phyloP scores from a whole-genome alignment of 1,140 invertebrate genomes.

The Pogonognathellus flavescens region DNA sequence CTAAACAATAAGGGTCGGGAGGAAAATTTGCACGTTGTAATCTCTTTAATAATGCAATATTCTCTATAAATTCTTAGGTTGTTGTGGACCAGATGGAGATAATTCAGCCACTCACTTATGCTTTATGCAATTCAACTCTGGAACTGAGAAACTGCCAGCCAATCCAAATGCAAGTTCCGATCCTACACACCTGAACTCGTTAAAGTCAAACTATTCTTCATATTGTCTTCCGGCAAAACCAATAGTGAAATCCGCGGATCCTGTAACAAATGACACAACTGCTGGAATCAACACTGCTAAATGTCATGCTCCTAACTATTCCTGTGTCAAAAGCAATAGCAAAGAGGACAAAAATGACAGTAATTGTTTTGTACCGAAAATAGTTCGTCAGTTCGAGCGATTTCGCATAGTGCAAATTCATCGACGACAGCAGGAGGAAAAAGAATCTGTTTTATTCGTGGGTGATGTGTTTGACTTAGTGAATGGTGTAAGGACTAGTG shows the following conservation, averaged over 20 bases:
- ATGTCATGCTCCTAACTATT: slow-evolving; percentile 45
- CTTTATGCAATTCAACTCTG: slow-evolving; percentile 61
- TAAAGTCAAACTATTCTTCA: slow-evolving; percentile 46
- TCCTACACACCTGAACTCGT: background rate
- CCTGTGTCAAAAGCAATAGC: slow-evolving; percentile 2
- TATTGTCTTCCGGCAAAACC: slow-evolving; percentile 66
- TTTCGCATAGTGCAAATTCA: slow-evolving; percentile 65
- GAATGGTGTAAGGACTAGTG: slow-evolving; percentile 61
- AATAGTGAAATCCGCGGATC: slow-evolving; percentile 51
- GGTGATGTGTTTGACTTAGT: slow-evolving; percentile 65
- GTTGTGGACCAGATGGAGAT: slow-evolving; percentile 63
- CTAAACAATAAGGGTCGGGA: background rate
- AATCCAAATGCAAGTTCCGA: slow-evolving; percentile 52
- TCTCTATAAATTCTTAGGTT: slow-evolving; percentile 53
- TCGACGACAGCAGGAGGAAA: slow-evolving; percentile 55
- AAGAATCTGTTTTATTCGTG: slow-evolving; percentile 65
- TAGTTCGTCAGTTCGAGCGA: slow-evolving; percentile 52
- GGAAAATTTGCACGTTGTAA: background rate
- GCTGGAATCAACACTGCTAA: slow-evolving; percentile 16
- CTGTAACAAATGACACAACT: background rate
- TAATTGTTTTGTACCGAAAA: slow-evolving; percentile 54
- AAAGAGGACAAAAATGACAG: slow-evolving; percentile 11
- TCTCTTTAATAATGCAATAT: background rate
- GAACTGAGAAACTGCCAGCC: slow-evolving; percentile 35
- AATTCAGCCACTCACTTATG: slow-evolving; percentile 66